These are phyloP conservation scores for Alcedo atthis DNA, from an alignment of 2,797 vertebrate genomes.

Conservation along the genomic window DNA sequence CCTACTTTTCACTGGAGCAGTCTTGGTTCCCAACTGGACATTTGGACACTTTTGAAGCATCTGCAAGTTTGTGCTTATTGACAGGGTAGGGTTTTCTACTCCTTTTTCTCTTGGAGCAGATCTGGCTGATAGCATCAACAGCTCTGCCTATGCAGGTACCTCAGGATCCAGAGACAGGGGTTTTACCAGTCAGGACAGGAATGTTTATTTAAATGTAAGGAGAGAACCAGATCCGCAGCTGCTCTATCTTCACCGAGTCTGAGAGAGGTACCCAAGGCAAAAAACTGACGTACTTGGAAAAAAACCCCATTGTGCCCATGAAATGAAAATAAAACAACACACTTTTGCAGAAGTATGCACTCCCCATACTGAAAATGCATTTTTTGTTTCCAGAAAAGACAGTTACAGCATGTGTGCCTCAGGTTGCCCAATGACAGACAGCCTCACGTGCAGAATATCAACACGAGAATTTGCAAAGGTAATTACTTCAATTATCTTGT, in stretches of 20 bases:
- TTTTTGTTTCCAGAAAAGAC: not conserved
- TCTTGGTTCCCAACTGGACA: rapidly evolving
- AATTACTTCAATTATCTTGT: conserved; percentile 38
- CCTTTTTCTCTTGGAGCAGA: not conserved
- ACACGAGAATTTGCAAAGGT: not conserved
- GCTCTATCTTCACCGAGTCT: not conserved
- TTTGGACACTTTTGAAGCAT: not conserved
- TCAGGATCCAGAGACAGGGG: conserved; percentile 15
- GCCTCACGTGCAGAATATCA: not conserved
- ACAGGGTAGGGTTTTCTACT: not conserved
- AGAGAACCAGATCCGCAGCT: conserved; percentile 48
- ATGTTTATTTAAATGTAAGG: conserved; percentile 49
- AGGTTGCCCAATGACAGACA: not conserved
- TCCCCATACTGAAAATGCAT: not conserved
- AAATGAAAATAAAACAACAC: not conserved
- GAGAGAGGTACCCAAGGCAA: conserved; percentile 1
- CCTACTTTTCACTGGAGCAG: not conserved
- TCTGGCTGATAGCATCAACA: conserved; percentile 31
- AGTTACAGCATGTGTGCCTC: not conserved
- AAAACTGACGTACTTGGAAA: not conserved
- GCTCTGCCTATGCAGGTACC: conserved; percentile 22
- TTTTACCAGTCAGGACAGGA: conserved; percentile 51
- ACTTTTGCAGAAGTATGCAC: not conserved
- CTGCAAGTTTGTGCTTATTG: not conserved
- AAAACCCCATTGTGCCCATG: not conserved